Evolutionary conservation across 1,140 invertebrate genomes (phyloP).

Genomic region (Eriocheir sinensis): DNA sequence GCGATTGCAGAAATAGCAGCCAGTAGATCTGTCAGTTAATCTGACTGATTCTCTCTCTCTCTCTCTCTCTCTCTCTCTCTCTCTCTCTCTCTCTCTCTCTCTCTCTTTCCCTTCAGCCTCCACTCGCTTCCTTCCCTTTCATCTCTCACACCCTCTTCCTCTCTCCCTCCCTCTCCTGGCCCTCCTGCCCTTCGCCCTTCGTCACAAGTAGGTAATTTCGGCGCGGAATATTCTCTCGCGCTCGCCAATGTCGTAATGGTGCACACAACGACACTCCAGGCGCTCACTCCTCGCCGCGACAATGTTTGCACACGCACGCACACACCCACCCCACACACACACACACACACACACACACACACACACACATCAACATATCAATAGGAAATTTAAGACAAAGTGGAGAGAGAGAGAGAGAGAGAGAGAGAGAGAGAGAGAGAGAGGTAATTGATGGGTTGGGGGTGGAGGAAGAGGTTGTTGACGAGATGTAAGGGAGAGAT

Average conservation of each 20-base stretch:
- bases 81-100: conserved; percentile 19
- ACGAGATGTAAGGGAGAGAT: neutral
- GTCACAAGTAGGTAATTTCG: neutral
- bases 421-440: too few species aligned
- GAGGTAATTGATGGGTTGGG: too few species aligned
- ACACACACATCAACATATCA: neutral
- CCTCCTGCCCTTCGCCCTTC: neutral
- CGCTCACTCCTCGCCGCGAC: neutral
- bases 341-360: neutral
- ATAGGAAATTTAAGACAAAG: too few species aligned
- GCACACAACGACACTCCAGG: neutral
- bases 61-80: conserved; percentile 34
- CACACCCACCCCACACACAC: neutral
- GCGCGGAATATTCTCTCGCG: neutral
- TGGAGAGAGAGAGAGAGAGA: too few species aligned
- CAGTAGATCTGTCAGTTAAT: neutral
- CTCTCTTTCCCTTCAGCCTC: neutral
- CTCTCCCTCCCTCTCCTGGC: neutral
- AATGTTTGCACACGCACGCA: neutral
- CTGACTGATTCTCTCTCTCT: neutral
- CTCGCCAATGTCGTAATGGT: neutral
- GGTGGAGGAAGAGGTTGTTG: too few species aligned
- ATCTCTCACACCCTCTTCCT: neutral
- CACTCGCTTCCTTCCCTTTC: neutral
- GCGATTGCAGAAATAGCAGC: neutral